A percentile compares a stretch with the other conserved stretches of the same genome.
phyloP scores from a whole-genome alignment of 35 echinoderm and acorn worm species.

The Amphiura filiformis region DNA sequence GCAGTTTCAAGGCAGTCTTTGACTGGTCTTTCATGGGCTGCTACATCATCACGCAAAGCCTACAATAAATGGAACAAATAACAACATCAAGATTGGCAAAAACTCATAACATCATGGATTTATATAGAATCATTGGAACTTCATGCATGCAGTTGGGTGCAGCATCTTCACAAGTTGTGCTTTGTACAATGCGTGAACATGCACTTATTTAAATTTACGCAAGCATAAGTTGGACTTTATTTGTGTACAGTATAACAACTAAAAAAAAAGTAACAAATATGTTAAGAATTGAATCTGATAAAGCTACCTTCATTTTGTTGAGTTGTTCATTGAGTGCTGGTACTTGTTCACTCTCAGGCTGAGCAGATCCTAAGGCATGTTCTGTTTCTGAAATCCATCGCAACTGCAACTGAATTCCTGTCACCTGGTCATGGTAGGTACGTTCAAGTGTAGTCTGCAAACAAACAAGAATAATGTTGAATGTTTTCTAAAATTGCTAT shows the following conservation, averaged over 20 bases:
- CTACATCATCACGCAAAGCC: constrained; percentile 82
- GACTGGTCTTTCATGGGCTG: constrained; percentile 45
- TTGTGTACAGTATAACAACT: too few relatives aligned
- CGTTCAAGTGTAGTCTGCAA: constrained; percentile 67
- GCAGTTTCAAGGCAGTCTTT: constrained; percentile 67
- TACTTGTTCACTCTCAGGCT: constrained; percentile 84
- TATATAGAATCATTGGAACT: too few relatives aligned
- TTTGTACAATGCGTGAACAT: not conserved
- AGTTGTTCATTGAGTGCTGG: constrained; percentile 93
- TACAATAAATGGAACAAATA: constrained; percentile 10
- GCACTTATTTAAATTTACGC: too few relatives aligned
- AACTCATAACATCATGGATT: too few relatives aligned
- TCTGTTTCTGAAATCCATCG: constrained; percentile 89
- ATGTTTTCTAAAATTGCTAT: too few relatives aligned
- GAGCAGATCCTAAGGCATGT: constrained; percentile 88
- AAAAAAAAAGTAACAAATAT: not conserved
- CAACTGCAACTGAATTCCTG: constrained; percentile 61
- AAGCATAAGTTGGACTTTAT: too few relatives aligned
- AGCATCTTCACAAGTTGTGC: too few relatives aligned
- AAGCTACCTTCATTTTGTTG: constrained; percentile 93
- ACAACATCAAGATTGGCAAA: too few relatives aligned
- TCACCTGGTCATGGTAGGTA: constrained; percentile 53
- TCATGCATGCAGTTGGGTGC: too few relatives aligned
- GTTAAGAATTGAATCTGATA: not conserved
- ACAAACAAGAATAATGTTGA: too few relatives aligned